Percentiles rank a stretch among this genome's conserved stretches.
phyloP scores from a whole-genome alignment of 1,140 invertebrate genomes.

The Lepidurus packardi region DNA sequence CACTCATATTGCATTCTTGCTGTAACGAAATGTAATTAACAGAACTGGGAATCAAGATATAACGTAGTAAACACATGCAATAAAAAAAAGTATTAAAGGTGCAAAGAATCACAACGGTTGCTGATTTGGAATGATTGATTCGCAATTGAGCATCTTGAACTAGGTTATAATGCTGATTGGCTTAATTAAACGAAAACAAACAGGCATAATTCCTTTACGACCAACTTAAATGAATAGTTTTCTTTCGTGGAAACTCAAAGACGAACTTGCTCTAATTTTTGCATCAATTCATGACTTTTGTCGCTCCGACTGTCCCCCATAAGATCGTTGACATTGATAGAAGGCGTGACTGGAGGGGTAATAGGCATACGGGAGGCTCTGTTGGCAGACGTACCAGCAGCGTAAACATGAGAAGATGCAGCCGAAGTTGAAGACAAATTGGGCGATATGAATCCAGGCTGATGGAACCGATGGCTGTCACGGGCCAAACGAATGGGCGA shows the following conservation, averaged over 20 bases:
- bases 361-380: background rate
- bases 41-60: background rate
- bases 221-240: background rate
- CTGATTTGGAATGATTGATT: background rate
- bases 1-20: background rate
- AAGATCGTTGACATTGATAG: background rate
- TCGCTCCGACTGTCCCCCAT: background rate
- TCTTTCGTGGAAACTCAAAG: background rate
- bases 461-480: background rate
- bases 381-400: background rate
- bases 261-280: background rate
- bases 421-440: background rate
- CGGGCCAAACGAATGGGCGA: background rate
- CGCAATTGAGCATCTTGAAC: background rate
- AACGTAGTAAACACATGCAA: background rate
- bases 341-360: background rate
- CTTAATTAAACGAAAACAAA: background rate
- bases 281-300: background rate
- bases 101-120: background rate
- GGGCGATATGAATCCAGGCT: background rate
- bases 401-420: background rate
- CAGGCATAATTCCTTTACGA: background rate
- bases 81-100: background rate
- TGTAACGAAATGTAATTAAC: constrained; percentile 8
- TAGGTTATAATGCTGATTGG: background rate